Evolutionary conservation across 1,140 invertebrate genomes (phyloP), one percentile per base, ranked within the genome.

Genomic region (Microplitis mediator): DNA sequence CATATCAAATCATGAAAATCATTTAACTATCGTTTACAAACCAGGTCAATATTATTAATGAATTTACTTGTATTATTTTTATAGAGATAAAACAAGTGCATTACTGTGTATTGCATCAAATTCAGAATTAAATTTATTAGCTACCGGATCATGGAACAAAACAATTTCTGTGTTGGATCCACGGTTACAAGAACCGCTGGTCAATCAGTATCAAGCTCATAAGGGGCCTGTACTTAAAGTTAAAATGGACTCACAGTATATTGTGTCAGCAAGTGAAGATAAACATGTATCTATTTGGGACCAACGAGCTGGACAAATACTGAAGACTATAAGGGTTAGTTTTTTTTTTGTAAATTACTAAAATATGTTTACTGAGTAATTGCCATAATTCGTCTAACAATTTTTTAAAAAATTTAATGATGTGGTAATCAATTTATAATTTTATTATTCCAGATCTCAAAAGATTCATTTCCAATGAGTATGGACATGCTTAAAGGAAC

Each of bases 201-300:
- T 84, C n/a, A 58, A 50, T 4, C 76, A 67, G 8, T 87, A 82
- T 69, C 72, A 74, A 65, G 74, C 81, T 5, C 85, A 87, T 72
- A 73, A 74, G 34, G 68, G 79, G 62, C 79, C 85, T 8, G 82
- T 85, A 4, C 75, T 87, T 36, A 79, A 75, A 39, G 11, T 87
- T 8, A 75, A 78, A 8, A 85, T 86, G 82, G 81, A 77, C 64
- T 79, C 82, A 0, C 60, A 81, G 56, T 84, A 79, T 39, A 81
- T 87, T 64, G 52, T 87, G 9, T 84, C 85, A 11, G 84, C 81
- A 9, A 86, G 85, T 60, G 84, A 87, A 64, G 85, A 87, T 51
- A 82, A 75, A 71, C 84, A 83, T 16, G 77, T 86, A 2, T 73
- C 78, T 23, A 64, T 87, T 60, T 87, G 81, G 81, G 85, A 87